Evolutionary conservation across 2,113 vertebrate species (phyloP), one percentile per base, ranked within the genome.

Genomic region (Apteryx owenii): DNA sequence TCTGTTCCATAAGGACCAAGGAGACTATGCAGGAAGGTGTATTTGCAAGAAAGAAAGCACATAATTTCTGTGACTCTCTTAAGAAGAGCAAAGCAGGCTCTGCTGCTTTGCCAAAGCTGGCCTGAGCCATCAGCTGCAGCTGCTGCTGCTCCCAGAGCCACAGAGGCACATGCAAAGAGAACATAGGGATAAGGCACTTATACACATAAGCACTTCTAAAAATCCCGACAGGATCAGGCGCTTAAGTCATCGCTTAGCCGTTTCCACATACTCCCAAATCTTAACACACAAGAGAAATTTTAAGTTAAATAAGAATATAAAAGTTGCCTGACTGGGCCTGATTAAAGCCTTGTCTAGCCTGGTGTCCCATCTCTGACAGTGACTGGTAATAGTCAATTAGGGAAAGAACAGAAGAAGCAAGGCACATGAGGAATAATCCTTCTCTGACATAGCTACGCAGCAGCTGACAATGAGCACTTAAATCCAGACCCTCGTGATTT

Each of bases 331-430:
- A 56, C 28, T 83, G 60, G 70, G 36, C 15, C 54, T 56, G 29
- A 58, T 16, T 17, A 56, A 58, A 58, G 31, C 15, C 54, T 13
- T 50, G 8, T 20, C 21, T 36, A 13, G 7, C 13, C n/a, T 0
- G 1, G 12, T 25, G 29, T 2, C 7, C 4, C 0, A 2, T 2
- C 10, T 18, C 19, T 60, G 46, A 9, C 1, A 0, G 4, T 21
- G 62, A 19, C 51, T 51, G 23, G 10, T 51, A 25, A 19, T 25
- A 12, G 25, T 2, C 2, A 21, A 5, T 17, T 8, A 10, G 16
- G n/a, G 4, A 31, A 65, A 36, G 28, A 44, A 29, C n/a, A 38
- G 18, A 33, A 48, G 53, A n/a, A 50, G 25, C 48, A 40, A 36
- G 38, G 60, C 38, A 53, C 68, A 58, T 22, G 28, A 14, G 20